Base-by-base conservation (phyloP, 2,888 invertebrate species). In the Mimas tiliae region DNA sequence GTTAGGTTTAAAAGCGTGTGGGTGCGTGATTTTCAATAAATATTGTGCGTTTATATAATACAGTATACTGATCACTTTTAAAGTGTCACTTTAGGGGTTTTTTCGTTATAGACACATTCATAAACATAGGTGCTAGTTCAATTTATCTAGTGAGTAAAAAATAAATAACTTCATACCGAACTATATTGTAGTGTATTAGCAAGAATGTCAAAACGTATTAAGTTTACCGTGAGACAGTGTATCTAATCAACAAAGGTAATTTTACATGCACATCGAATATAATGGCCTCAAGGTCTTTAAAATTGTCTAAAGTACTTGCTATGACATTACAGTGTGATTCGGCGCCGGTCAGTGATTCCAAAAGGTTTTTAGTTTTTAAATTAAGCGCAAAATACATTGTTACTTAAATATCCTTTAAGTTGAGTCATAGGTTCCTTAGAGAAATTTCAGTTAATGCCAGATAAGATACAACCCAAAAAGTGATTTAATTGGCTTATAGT, bases 71-170 rank as follows among this genome's bases (percentile, higher is more conserved):
- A 19, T 38, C 58, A 42, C 58, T 58, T 58, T 19, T 42, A 58
- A 58, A 42, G 58, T 58, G 58, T 19, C 42, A 6, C 19, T 19
- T 34, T 16, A 16, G 38, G 11, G 8, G 8, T 19, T 38, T 58
- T 58, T 58, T 58, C 19, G 19, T 42, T 42, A 42, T 58, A 55
- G 34, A 58, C 48, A 34, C 33, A 48, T 65, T 34, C 21, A 21
- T 63, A 21, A 27, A 55, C 47, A 52, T 65, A 65, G 65, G 70
- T 68, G 69, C 68, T 68, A 65, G 47, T 45, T 42, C 47, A 19
- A 55, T 51, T 68, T 69, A 51, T 74, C 80, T 83, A 84, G 84
- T 87, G 84, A 86, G 73, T 87, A 80, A 84, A 84, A 79, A 80
- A 74, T 77, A 68, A 71, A 38, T 58, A 42, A 53, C 12, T 55